Percentiles rank a stretch among this genome's conserved stretches.
These are phyloP conservation scores for Mastomys natalensis DNA, from an alignment of 2,113 vertebrate genomes.

Conservation along the genomic window DNA sequence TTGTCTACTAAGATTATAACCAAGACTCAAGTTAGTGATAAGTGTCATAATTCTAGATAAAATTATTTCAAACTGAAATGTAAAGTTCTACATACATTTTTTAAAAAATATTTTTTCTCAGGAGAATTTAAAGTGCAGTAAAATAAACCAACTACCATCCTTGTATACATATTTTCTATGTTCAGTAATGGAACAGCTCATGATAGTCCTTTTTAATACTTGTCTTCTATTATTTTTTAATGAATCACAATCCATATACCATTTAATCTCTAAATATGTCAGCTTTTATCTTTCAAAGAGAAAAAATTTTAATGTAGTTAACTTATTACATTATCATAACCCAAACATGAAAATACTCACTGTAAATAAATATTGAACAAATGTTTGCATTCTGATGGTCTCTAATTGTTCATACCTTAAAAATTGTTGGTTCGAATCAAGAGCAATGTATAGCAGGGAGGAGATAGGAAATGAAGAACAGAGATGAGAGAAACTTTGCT, in stretches of 20 bases:
- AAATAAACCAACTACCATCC: background rate
- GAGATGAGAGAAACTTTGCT: background rate
- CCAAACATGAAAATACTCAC: background rate
- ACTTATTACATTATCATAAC: background rate
- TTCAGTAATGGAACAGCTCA: background rate
- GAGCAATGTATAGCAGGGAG: background rate
- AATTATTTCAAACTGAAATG: background rate
- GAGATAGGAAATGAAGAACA: background rate
- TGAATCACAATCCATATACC: background rate
- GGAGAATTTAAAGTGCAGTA: background rate
- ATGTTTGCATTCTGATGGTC: background rate
- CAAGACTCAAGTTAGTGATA: background rate
- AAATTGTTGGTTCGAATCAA: background rate
- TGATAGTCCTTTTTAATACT: background rate
- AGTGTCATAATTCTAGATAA: constrained; percentile 27
- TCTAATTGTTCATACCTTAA: background rate
- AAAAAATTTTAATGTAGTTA: background rate
- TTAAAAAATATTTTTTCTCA: background rate
- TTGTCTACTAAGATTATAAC: constrained; percentile 9
- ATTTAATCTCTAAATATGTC: background rate
- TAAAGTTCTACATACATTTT: constrained; percentile 3
- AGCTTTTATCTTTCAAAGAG: background rate
- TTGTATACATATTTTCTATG: background rate
- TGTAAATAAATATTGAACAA: background rate
- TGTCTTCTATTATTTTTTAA: background rate